phyloP scores from a whole-genome alignment of 1,140 invertebrate genomes.

The Drosophila kepulauana region DNA sequence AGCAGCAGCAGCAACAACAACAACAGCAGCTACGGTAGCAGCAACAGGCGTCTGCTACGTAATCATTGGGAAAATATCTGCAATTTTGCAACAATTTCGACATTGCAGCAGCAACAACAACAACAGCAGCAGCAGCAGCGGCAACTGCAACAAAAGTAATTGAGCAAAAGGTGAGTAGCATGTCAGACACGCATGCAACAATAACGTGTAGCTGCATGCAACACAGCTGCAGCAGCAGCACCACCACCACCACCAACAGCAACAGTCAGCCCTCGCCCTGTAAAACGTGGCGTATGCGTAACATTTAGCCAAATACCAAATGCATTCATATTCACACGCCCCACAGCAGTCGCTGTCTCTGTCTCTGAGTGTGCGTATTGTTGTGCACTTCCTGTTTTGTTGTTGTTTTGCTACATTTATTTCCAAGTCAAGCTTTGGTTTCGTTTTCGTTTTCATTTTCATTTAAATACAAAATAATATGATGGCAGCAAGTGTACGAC shows the following conservation, averaged over 20 bases:
- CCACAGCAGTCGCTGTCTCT: constrained; percentile 7
- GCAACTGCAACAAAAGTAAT: constrained; percentile 66
- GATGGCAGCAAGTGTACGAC: constrained; percentile 19
- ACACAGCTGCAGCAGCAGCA: constrained; percentile 22
- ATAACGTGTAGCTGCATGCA: constrained; percentile 33
- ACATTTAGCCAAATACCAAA: constrained; percentile 49
- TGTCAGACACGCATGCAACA: constrained; percentile 70
- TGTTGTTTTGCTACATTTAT: constrained; percentile 10
- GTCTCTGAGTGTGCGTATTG: constrained; percentile 48
- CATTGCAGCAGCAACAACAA: constrained; percentile 55
- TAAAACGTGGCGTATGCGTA: constrained; percentile 59
- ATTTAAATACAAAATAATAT: constrained; percentile 62
- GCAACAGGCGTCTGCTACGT: constrained; percentile 62
- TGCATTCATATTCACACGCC: constrained; percentile 63
- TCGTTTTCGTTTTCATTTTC: constrained; percentile 65
- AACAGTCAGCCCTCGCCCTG: constrained; percentile 45
- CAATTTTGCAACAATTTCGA: constrained; percentile 82
- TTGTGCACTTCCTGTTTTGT: constrained; percentile 59
- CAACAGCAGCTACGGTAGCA: constrained; percentile 9
- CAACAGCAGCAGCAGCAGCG: constrained; percentile 36
- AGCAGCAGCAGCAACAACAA: constrained; percentile 17
- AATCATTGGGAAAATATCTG: constrained; percentile 82
- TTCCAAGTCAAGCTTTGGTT: constrained; percentile 18
- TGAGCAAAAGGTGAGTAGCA: constrained; percentile 80
- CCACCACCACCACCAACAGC: not conserved